Evolutionary conservation across 2,888 invertebrate genomes (phyloP).

Genomic region (Acanthococcus lagerstroemiae): DNA sequence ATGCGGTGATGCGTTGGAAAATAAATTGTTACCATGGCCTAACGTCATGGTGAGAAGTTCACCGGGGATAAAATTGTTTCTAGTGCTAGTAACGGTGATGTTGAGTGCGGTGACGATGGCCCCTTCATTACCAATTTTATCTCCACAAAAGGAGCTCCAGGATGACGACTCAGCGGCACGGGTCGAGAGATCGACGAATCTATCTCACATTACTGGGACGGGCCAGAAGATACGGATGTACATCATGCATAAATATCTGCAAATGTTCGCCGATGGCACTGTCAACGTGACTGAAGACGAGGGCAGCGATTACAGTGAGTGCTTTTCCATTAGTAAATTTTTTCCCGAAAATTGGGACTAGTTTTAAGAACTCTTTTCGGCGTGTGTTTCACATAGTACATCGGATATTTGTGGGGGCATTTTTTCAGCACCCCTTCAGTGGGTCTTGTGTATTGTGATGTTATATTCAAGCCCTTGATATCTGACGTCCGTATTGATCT

Average conservation of each 20-base stretch:
- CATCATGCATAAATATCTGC: constrained; percentile 72
- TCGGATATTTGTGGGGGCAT: no score
- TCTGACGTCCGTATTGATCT: no score
- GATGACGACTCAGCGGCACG: constrained; percentile 15
- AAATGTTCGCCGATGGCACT: constrained; percentile 71
- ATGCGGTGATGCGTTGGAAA: constrained; percentile 30
- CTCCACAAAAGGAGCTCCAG: constrained; percentile 5
- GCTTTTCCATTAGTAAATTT: no score
- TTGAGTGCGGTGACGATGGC: constrained; percentile 21
- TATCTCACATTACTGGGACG: constrained; percentile 69
- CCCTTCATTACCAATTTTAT: constrained; percentile 13
- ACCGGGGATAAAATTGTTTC: constrained; percentile 24
- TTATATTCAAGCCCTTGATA: no score
- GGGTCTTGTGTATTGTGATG: no score
- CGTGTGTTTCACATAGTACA: no score
- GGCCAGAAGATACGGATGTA: constrained; percentile 72
- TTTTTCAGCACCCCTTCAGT: no score
- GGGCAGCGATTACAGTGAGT: constrained; percentile 77
- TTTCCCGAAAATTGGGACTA: no score
- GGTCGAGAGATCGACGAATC: constrained; percentile 38
- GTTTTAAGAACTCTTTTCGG: no score
- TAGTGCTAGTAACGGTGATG: constrained; percentile 29
- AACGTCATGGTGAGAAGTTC: constrained; percentile 34
- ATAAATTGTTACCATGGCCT: constrained; percentile 31
- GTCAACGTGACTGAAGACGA: constrained; percentile 74